phyloP scores from a whole-genome alignment of 2,797 vertebrate genomes.

The Orestias chungarensis region DNA sequence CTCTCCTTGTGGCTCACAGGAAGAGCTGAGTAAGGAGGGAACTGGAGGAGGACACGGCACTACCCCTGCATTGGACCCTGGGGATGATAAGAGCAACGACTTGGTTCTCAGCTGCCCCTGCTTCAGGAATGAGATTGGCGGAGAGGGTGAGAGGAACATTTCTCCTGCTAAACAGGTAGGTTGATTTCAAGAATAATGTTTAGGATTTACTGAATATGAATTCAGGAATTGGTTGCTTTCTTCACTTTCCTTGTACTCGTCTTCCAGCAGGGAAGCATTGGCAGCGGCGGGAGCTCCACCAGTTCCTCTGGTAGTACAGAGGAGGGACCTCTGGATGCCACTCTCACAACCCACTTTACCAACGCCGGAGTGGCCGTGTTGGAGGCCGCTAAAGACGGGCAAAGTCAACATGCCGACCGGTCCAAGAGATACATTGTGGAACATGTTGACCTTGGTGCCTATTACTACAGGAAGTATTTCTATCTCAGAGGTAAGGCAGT shows the following conservation, averaged over 20 bases:
- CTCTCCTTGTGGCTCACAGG: constrained; percentile 96
- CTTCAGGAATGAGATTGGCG: constrained; percentile 97
- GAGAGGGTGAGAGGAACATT: constrained; percentile 94
- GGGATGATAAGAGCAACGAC: constrained; percentile 98
- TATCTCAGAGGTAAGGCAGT: constrained; percentile 93
- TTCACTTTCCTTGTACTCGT: constrained; percentile 24
- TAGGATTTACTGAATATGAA: no score
- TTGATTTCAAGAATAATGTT: constrained; percentile 5
- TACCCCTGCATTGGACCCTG: constrained; percentile 88
- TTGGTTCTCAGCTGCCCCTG: constrained; percentile 97
- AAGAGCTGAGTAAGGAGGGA: constrained; percentile 94
- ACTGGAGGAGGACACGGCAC: constrained; percentile 63
- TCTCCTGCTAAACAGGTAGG: constrained; percentile 85
- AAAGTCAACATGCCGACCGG: constrained; percentile 89
- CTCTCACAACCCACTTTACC: constrained; percentile 91
- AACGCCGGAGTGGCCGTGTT: constrained; percentile 96
- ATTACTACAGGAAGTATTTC: constrained; percentile 97
- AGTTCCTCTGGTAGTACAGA: constrained; percentile 85
- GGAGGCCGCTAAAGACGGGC: constrained; percentile 91
- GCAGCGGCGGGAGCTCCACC: constrained; percentile 89
- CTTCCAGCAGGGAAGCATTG: constrained; percentile 83
- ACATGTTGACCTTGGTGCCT: constrained; percentile 94
- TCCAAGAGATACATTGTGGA: constrained; percentile 95
- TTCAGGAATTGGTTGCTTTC: background rate
- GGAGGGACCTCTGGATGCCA: constrained; percentile 90